Evolutionary conservation across 1,140 invertebrate genomes (phyloP).

Genomic region (Pinna nobilis): DNA sequence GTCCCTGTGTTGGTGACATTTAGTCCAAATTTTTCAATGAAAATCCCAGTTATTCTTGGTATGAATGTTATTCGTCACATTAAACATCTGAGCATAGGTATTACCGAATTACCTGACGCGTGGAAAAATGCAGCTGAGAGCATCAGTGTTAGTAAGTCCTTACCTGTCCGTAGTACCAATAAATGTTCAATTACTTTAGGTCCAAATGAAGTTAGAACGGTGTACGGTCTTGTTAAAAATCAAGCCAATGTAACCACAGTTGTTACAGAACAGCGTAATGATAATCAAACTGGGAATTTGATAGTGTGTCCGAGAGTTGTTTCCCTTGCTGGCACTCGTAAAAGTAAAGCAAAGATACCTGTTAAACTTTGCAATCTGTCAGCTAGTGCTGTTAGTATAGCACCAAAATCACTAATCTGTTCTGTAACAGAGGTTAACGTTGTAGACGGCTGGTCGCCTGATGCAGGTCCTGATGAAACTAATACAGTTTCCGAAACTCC

Average conservation of each 20-base stretch:
- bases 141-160: not conserved
- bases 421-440: constrained; percentile 2
- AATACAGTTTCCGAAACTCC: not conserved
- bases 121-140: constrained; percentile 26
- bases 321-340: not conserved
- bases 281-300: not conserved
- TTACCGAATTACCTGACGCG: not conserved
- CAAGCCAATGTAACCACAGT: not conserved
- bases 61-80: constrained; percentile 33
- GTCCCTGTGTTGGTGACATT: constrained; percentile 11
- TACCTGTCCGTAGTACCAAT: constrained; percentile 10
- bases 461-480: not conserved
- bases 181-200: not conserved
- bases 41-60: constrained; percentile 31
- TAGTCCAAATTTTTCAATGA: constrained; percentile 17
- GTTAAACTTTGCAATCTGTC: constrained; percentile 29
- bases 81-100: constrained; percentile 2
- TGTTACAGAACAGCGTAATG: constrained; percentile 25
- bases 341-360: constrained; percentile 16
- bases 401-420: constrained; percentile 24
- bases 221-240: constrained; percentile 16
- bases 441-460: not conserved
- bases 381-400: constrained; percentile 7
- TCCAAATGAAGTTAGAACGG: constrained; percentile 14
- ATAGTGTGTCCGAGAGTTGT: constrained; percentile 36